phyloP scores from a whole-genome alignment of 2,888 invertebrate species.

The Halictus ligatus region DNA sequence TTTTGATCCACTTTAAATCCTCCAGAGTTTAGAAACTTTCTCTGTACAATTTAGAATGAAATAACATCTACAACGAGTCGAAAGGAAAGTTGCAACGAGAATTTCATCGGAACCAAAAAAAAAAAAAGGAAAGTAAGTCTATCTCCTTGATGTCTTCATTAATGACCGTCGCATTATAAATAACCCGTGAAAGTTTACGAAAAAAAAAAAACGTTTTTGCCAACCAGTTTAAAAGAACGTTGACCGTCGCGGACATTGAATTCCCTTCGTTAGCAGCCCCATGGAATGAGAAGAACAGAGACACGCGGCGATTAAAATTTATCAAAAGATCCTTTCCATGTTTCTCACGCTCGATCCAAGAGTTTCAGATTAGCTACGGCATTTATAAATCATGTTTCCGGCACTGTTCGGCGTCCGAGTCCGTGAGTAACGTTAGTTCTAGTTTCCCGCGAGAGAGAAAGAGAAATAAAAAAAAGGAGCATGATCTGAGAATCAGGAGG shows the following conservation, averaged over 20 bases:
- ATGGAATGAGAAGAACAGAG: not conserved
- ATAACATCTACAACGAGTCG: not conserved
- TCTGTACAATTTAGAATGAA: not conserved
- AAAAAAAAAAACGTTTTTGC: not conserved
- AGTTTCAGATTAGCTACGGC: too few species aligned
- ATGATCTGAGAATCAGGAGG: constrained; percentile 53
- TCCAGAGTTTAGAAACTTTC: not conserved
- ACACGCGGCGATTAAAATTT: not conserved
- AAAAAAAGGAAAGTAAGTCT: not conserved
- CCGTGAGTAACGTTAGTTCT: constrained; percentile 34
- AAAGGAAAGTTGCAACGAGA: not conserved
- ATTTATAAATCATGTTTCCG: not conserved
- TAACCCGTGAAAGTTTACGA: not conserved
- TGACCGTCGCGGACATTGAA: not conserved
- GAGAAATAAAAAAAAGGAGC: constrained; percentile 16
- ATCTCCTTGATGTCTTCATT: not conserved
- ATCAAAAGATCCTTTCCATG: not conserved
- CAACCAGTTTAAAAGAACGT: not conserved
- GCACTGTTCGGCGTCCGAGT: constrained; percentile 1
- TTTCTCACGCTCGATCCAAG: not conserved
- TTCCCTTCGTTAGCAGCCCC: not conserved
- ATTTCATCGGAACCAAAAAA: too few species aligned
- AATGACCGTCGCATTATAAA: not conserved
- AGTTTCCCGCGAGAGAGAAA: constrained; percentile 14
- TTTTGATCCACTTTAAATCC: too few species aligned